Percentiles rank a stretch among this genome's conserved stretches.
These are phyloP conservation scores for Eremophila alpestris DNA, from an alignment of 2,797 vertebrate species.

Conservation along the genomic window DNA sequence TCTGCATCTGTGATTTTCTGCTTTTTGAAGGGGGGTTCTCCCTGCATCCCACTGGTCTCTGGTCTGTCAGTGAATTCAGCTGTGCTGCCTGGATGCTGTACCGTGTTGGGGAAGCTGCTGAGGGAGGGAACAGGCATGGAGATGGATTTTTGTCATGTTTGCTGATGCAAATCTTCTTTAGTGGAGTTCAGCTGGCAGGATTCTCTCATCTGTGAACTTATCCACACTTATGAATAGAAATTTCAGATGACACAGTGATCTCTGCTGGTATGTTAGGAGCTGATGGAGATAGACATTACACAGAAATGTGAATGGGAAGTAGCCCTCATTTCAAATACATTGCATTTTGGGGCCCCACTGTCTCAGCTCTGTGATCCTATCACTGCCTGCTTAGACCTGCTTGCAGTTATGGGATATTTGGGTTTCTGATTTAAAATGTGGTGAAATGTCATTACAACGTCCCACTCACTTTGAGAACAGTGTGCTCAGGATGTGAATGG, in stretches of 20 bases:
- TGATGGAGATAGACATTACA: neutral
- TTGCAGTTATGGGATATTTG: neutral
- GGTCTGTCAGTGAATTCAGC: neutral
- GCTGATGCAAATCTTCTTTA: neutral
- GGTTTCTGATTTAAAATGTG: neutral
- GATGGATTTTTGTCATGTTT: neutral
- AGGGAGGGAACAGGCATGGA: neutral
- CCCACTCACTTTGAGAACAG: neutral
- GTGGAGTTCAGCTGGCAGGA: neutral
- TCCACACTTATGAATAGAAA: fast-evolving
- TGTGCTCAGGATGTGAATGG: neutral
- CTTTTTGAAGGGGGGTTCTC: neutral
- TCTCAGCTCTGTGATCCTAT: neutral
- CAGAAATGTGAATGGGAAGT: neutral
- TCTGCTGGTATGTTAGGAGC: neutral
- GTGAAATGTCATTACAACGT: neutral
- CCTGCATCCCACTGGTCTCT: neutral
- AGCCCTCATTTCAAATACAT: neutral
- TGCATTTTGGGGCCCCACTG: neutral
- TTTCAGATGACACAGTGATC: neutral
- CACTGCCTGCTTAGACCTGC: neutral
- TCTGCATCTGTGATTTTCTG: neutral
- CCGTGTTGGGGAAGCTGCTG: neutral
- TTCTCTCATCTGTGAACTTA: neutral
- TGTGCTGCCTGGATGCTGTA: neutral